Conservation (phyloP, 37 sponge, comb jelly and placozoan genomes). For the Corticium candelabrum region DNA sequence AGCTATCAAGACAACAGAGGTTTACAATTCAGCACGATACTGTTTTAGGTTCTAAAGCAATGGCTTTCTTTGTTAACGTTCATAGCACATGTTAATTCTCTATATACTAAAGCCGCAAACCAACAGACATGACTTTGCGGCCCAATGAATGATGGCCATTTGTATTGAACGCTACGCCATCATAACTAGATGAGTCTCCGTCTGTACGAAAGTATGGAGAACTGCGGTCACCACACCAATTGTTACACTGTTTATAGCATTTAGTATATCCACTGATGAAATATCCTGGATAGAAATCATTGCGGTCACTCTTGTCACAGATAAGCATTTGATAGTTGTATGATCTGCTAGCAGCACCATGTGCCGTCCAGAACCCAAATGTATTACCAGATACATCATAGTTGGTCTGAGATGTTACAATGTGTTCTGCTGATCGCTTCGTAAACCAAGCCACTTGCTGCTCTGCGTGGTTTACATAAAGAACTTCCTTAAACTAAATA, state of each 20-base stretch:
- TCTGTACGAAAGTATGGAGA: background rate
- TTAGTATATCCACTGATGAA: background rate
- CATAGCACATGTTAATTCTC: too few relatives aligned
- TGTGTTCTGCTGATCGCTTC: background rate
- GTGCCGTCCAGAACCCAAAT: background rate
- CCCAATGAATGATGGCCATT: background rate
- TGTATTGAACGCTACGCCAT: background rate
- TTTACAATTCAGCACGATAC: too few relatives aligned
- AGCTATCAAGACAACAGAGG: too few relatives aligned
- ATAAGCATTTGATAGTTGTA: background rate
- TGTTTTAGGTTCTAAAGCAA: too few relatives aligned
- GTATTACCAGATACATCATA: background rate
- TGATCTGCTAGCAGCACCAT: background rate
- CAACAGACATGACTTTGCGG: background rate
- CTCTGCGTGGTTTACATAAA: background rate
- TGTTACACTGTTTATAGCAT: background rate
- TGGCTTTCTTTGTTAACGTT: too few relatives aligned
- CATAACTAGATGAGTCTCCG: background rate
- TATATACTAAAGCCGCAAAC: constrained; percentile 11
- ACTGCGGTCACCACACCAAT: background rate
- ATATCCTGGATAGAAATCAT: background rate
- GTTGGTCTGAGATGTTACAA: background rate
- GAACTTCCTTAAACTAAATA: background rate
- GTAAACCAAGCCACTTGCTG: background rate
- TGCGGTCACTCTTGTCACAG: background rate